These are phyloP conservation scores for Callimorpha dominula DNA, from an alignment of 2,888 invertebrate species.

Conservation along the genomic window DNA sequence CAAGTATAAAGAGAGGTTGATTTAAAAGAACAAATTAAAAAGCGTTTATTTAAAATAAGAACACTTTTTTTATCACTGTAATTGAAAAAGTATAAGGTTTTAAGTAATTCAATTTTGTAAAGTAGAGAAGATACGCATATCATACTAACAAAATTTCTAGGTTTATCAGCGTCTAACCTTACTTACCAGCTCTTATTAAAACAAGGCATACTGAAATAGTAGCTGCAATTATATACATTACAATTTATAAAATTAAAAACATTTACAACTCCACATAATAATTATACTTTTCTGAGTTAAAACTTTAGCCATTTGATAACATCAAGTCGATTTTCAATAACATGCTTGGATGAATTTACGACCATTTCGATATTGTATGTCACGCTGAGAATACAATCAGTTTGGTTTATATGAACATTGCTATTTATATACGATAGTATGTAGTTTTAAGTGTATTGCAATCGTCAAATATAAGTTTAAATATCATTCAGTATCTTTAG, in stretches of 20 bases:
- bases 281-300: slow-evolving; percentile 13
- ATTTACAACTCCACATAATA: neutral
- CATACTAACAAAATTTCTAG: neutral
- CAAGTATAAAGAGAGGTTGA: no score
- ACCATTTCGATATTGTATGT: slow-evolving; percentile 9
- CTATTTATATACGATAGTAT: neutral
- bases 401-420: neutral
- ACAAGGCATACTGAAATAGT: slow-evolving; percentile 8
- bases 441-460: neutral
- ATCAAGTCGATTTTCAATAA: slow-evolving; percentile 25
- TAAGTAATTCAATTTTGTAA: no score
- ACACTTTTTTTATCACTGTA: no score
- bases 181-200: slow-evolving; percentile 16
- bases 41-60: no score
- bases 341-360: slow-evolving; percentile 39
- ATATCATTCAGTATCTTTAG: neutral
- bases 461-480: neutral
- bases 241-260: neutral
- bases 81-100: no score
- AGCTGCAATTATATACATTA: slow-evolving; percentile 16
- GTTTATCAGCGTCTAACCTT: neutral
- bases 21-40: no score
- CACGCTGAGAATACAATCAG: neutral
- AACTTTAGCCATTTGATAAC: slow-evolving; percentile 14
- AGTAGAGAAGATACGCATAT: neutral